Evolutionary conservation across 2,113 vertebrate species (phyloP).

Genomic region (Sarotherodon lohbergeri): DNA sequence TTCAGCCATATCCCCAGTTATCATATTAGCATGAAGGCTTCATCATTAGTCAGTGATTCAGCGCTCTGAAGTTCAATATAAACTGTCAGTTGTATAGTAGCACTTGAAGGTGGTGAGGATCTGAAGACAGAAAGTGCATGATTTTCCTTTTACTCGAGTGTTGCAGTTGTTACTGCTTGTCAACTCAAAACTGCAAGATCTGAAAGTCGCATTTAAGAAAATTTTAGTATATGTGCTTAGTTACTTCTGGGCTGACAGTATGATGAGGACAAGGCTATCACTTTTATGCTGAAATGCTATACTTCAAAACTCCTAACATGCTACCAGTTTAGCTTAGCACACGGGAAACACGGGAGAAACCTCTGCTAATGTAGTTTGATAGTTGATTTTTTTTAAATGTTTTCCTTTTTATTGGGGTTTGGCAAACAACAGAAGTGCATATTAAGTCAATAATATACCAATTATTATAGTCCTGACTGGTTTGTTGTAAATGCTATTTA

Average conservation of each 20-base stretch:
- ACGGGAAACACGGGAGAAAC: neutral
- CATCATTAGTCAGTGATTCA: slow-evolving; percentile 50
- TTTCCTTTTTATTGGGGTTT: neutral
- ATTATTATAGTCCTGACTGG: neutral
- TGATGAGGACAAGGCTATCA: neutral
- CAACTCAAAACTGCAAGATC: neutral
- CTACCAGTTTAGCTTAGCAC: neutral
- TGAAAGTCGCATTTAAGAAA: neutral
- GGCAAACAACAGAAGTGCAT: neutral
- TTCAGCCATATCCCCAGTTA: slow-evolving; percentile 45
- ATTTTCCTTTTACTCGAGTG: neutral
- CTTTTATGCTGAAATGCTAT: neutral
- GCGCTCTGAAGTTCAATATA: slow-evolving; percentile 12
- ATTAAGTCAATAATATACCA: neutral
- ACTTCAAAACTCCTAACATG: neutral
- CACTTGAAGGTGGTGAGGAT: neutral
- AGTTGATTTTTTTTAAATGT: neutral
- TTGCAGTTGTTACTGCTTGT: neutral
- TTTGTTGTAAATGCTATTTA: neutral
- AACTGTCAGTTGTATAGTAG: neutral
- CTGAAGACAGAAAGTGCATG: neutral
- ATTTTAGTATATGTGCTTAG: neutral
- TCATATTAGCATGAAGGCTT: slow-evolving; percentile 56
- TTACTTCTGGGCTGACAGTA: neutral
- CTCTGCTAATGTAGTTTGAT: neutral